phyloP scores from a whole-genome alignment of 1,140 invertebrate genomes.

The Zophobas morio region DNA sequence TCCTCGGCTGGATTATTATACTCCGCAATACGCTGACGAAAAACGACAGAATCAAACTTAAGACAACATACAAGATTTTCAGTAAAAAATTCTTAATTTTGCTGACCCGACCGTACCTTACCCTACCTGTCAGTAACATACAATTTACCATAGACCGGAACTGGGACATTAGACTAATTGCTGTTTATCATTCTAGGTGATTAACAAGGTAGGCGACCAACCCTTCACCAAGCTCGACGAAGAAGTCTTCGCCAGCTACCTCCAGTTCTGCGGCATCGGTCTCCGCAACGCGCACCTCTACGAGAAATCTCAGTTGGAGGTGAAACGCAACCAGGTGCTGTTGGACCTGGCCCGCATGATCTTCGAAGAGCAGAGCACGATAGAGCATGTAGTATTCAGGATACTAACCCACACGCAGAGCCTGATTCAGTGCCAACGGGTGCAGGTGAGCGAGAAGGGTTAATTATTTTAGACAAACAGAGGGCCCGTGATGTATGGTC shows the following conservation, averaged over 20 bases:
- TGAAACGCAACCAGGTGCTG: slow-evolving; percentile 95
- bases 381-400: slow-evolving; percentile 94
- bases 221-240: slow-evolving; percentile 89
- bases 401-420: slow-evolving; percentile 96
- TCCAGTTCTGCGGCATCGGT: slow-evolving; percentile 97
- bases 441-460: slow-evolving; percentile 76
- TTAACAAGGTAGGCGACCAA: slow-evolving; percentile 91
- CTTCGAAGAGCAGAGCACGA: slow-evolving; percentile 97
- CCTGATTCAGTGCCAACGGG: slow-evolving; percentile 92
- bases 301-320: slow-evolving; percentile 93
- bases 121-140: too few species aligned
- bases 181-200: slow-evolving; percentile 76
- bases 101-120: too few species aligned
- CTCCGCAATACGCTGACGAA: too few species aligned
- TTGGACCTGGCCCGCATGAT: slow-evolving; percentile 95
- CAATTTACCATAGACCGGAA: too few species aligned
- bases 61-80: too few species aligned
- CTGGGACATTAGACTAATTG: too few species aligned
- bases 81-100: too few species aligned
- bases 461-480: slow-evolving; percentile 27
- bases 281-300: slow-evolving; percentile 94
- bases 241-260: slow-evolving; percentile 92
- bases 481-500: slow-evolving; percentile 22
- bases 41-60: too few species aligned
- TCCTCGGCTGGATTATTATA: too few species aligned